Percentiles rank a stretch among this genome's conserved stretches.
These are phyloP conservation scores for Colius striatus DNA, from an alignment of 2,113 vertebrate genomes.

Conservation along the genomic window DNA sequence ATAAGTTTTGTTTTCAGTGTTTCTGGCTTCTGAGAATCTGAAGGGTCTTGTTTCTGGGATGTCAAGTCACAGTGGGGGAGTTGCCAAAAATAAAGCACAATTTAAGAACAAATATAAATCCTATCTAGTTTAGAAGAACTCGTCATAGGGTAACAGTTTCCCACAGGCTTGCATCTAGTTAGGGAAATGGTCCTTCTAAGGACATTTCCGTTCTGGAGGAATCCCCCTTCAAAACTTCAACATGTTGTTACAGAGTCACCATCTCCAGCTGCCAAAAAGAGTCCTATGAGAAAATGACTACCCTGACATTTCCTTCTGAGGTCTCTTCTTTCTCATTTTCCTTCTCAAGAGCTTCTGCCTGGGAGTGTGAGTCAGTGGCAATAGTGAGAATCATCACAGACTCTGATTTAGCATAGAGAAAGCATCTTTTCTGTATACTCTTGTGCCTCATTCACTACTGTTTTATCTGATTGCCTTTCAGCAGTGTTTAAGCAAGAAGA, in stretches of 20 bases:
- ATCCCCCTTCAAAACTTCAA: slow-evolving; percentile 44
- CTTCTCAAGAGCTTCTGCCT: background rate
- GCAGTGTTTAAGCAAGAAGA: background rate
- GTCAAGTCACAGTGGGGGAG: slow-evolving; percentile 46
- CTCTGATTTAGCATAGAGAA: background rate
- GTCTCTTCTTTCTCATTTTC: slow-evolving; percentile 58
- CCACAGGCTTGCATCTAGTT: slow-evolving; percentile 41
- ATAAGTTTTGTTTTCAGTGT: background rate
- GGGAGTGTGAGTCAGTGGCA: background rate
- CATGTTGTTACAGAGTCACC: slow-evolving; percentile 23
- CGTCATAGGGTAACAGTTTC: slow-evolving; percentile 65
- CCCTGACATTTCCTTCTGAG: slow-evolving; percentile 60
- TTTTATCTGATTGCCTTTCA: background rate
- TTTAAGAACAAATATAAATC: slow-evolving; percentile 54
- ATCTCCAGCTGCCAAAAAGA: slow-evolving; percentile 44
- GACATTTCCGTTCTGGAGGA: slow-evolving; percentile 44
- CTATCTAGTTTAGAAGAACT: slow-evolving; percentile 53
- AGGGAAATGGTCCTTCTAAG: slow-evolving; percentile 41
- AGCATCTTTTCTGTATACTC: background rate
- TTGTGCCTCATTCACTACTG: background rate
- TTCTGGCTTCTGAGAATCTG: slow-evolving; percentile 48
- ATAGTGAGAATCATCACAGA: background rate
- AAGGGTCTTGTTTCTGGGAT: slow-evolving; percentile 49
- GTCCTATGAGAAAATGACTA: slow-evolving; percentile 53
- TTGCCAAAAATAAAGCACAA: slow-evolving; percentile 55